These are phyloP conservation scores for Pogona vitticeps DNA, from an alignment of 2,113 vertebrate species.

Conservation along the genomic window DNA sequence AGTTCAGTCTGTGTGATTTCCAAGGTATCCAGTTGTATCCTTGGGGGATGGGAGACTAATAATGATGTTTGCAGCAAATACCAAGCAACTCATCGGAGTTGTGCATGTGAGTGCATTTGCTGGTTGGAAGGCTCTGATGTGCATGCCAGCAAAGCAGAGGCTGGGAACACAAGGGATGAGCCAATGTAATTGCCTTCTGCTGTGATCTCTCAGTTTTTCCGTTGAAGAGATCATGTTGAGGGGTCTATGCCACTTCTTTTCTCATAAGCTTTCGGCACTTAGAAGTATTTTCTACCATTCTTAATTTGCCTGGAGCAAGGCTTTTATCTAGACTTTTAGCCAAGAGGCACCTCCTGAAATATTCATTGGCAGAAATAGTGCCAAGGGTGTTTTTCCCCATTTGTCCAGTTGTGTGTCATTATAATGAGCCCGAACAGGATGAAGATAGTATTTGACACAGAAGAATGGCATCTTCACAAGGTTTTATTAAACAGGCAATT, in stretches of 20 bases:
- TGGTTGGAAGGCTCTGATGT: constrained; percentile 51
- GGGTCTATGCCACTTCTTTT: constrained; percentile 62
- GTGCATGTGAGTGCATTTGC: constrained; percentile 34
- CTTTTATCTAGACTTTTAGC: constrained; percentile 84
- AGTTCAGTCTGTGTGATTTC: not conserved
- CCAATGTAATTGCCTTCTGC: constrained; percentile 46
- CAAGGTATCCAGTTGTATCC: not conserved
- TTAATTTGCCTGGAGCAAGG: constrained; percentile 82
- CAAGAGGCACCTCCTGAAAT: constrained; percentile 84
- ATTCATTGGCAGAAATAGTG: constrained; percentile 82
- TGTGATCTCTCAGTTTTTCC: constrained; percentile 69
- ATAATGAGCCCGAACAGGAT: constrained; percentile 66
- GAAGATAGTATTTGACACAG: constrained; percentile 73
- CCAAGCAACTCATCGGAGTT: constrained; percentile 23
- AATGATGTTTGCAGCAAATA: constrained; percentile 18
- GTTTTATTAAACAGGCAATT: constrained; percentile 66
- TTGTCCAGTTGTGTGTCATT: constrained; percentile 79
- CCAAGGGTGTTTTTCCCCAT: constrained; percentile 78
- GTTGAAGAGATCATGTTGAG: constrained; percentile 64
- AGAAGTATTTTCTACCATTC: constrained; percentile 76
- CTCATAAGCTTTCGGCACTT: constrained; percentile 72
- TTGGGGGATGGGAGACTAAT: not conserved
- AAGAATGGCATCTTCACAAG: constrained; percentile 61
- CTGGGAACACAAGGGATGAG: constrained; percentile 56
- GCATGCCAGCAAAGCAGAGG: constrained; percentile 50